Base-by-base conservation (phyloP, 2,888 invertebrate species). In the Colletes collaris region DNA sequence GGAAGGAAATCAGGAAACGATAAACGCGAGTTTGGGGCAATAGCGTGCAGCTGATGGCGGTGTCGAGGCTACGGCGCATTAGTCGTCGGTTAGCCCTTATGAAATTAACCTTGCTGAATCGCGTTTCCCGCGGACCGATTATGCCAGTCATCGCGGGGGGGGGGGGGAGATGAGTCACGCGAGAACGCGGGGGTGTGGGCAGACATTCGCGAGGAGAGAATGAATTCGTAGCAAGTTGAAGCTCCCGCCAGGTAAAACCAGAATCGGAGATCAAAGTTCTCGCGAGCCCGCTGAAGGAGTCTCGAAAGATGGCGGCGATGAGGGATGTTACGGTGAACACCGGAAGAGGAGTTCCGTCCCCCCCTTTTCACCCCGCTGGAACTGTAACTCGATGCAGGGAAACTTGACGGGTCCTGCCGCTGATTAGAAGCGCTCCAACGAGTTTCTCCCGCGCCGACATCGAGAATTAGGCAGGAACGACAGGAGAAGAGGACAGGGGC, bases 381-480 rank as follows among this genome's bases (percentile, higher is more conserved):
- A 81, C 75, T 84, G 87, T 89, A 91, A 91, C 90, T 90, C 87
- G 86, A 91, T 87, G 90, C 87, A 81, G 84, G 88, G 88, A 86
- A 91, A 91, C 89, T 90, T 90, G 90, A 88, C 89, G 88, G 86
- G 87, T 87, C 87, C 89, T 89, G 89, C 84, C 88, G 88, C 89
- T 92, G 92, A 92, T 92, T 92, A 92, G 92, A 92, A 91, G 91
- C 91, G 88, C 90, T 89, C 88, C 87, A 85, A 85, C 87, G 89
- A 90, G 90, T 89, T 91, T 88, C 90, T 86, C 88, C 27, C 85
- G 85, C 87, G 85, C 86, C 82, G 86, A 88, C 87, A 84, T 87
- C 78, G 76, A 76, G 84, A 88, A 91, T 91, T 89, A 90, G 87
- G 87, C 86, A 87, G 89, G 89, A 88, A 86, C 86, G 85, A 72